Evolutionary conservation across 2,113 vertebrate genomes (phyloP).

Genomic region (Antechinus stuartii): DNA sequence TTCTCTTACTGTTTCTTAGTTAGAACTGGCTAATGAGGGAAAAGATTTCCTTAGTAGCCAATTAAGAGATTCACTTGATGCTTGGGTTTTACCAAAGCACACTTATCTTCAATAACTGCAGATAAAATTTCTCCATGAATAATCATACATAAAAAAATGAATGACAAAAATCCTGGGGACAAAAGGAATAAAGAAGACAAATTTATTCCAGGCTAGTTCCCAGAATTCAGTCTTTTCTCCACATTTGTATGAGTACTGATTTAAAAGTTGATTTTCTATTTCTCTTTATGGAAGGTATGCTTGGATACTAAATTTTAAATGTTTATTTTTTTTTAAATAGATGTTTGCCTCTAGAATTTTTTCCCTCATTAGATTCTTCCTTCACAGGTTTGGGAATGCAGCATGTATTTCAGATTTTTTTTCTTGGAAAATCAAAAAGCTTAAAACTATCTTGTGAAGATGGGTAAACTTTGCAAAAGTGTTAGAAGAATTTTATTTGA

Average conservation of each 20-base stretch:
- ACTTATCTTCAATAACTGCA: conserved; percentile 49
- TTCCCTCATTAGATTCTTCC: conserved; percentile 25
- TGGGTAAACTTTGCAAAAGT: conserved; percentile 21
- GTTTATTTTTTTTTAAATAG: conserved; percentile 4
- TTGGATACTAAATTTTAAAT: conserved; percentile 12
- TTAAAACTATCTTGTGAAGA: conserved; percentile 37
- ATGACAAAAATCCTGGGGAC: conserved; percentile 34
- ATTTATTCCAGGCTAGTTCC: conserved; percentile 34
- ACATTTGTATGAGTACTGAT: conserved; percentile 24
- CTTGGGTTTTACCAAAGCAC: conserved; percentile 44
- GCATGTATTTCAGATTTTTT: conserved; percentile 38
- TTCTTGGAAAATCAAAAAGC: conserved; percentile 24
- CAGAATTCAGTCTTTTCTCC: not conserved
- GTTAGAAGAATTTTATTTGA: conserved; percentile 17
- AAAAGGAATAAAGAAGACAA: conserved; percentile 35
- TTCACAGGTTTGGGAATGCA: not conserved
- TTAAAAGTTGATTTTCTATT: conserved; percentile 61
- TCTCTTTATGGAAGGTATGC: conserved; percentile 12
- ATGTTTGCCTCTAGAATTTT: conserved; percentile 49
- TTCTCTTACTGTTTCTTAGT: conserved; percentile 25
- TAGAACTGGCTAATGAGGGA: conserved; percentile 9
- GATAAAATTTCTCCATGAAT: conserved; percentile 26
- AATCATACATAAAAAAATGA: conserved; percentile 47
- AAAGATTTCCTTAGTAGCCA: conserved; percentile 26
- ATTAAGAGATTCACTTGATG: not conserved